Evolutionary conservation across 2,797 vertebrate species (phyloP), one percentile per base, ranked within the genome.

Genomic region (Simalia tracyae): DNA sequence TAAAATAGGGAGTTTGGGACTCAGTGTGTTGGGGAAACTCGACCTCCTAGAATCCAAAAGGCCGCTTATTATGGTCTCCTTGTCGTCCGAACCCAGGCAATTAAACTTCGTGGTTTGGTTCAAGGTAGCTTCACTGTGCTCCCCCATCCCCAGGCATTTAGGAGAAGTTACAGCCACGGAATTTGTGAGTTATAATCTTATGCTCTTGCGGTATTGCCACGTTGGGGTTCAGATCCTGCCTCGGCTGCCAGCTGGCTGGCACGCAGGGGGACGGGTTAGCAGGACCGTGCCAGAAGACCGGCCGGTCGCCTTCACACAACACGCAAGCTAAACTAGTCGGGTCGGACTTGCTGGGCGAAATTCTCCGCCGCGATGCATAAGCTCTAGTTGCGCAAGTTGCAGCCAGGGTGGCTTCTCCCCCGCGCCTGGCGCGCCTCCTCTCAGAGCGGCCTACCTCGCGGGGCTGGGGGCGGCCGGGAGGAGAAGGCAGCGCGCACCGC

Each of bases 201-300:
- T 0, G 1, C n/a, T 36, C 66, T 2, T 7, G 5, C 0, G 14
- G 31, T 14, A 72, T 19, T 36, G 66, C 66, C 17, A 36, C 5
- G 7, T 2, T 31, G 15, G 12, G 66, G 5, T 72, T 72, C 14
- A 17, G 66, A 72, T 36, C 66, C n/a, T 68, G 66, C 14, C n/a
- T 68, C 46, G n/a, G n/a, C n/a, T 17, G 17, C n/a, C 14, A 72
- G 14, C 66, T 68, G 2, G 5, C 31, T 3, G 15, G n/a, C 66
- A 36, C n/a, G 2, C n/a, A 31, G n/a, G 7, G n/a, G 5, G 0
- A 2, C 0, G 5, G n/a, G 1, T 72, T 31, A 72, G 66, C n/a
- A 5, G 50, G 8, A 8, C 50, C 50, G 8, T 6, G 50, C 50
- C 50, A 36, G 5, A 19, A 19, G 15, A 19, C 31, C 68, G 2